Conservation (phyloP, 2,113 vertebrate genomes). For the Sander lucioperca region DNA sequence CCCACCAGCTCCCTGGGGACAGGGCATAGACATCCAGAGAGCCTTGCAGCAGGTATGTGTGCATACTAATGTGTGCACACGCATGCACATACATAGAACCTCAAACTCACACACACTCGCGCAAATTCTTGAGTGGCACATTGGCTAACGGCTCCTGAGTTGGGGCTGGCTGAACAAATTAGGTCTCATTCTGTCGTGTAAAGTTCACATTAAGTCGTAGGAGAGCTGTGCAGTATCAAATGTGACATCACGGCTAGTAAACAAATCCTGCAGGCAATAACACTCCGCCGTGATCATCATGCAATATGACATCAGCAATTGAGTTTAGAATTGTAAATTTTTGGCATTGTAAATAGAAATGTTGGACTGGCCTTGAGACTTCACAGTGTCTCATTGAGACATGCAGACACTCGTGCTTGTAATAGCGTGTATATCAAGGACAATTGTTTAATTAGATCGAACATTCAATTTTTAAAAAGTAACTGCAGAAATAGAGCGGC, state of each 20-base stretch:
- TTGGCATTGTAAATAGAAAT: conserved; percentile 64
- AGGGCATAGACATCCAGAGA: conserved; percentile 98
- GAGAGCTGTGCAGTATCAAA: conserved; percentile 75
- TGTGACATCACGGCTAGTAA: conserved; percentile 81
- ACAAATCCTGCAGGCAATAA: conserved; percentile 78
- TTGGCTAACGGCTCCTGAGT: conserved; percentile 75
- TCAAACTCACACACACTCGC: conserved; percentile 12
- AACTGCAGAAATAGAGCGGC: background rate
- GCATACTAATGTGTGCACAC: background rate
- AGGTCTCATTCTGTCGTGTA: conserved; percentile 79
- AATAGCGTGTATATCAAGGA: background rate
- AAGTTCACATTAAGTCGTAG: conserved; percentile 81
- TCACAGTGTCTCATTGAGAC: conserved; percentile 20
- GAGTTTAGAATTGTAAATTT: conserved; percentile 78
- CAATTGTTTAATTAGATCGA: background rate
- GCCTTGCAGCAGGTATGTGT: conserved; percentile 94
- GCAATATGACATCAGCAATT: conserved; percentile 80
- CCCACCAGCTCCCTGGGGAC: conserved; percentile 97
- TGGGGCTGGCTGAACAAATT: conserved; percentile 79
- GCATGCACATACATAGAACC: conserved; percentile 3
- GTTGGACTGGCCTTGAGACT: conserved; percentile 45
- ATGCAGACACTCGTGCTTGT: background rate
- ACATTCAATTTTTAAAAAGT: background rate
- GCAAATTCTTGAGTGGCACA: conserved; percentile 74
- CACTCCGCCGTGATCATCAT: conserved; percentile 77